phyloP scores from a whole-genome alignment of 2,888 invertebrate species.

The Strigamia crassipes region DNA sequence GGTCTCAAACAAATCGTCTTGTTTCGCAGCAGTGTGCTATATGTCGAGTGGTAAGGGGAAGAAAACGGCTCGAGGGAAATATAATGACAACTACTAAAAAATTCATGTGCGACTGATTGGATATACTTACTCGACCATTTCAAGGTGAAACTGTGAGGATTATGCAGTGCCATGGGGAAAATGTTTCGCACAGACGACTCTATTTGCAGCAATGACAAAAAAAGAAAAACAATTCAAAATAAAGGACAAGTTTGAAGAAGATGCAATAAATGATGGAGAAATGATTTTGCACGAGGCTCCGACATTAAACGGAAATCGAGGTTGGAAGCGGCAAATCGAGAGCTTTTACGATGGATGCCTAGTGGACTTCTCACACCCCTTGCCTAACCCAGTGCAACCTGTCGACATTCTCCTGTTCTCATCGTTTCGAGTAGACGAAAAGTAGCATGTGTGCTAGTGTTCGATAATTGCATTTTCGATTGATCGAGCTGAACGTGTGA shows the following conservation, averaged over 20 bases:
- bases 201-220: conserved; percentile 4
- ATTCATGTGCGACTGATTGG: conserved; percentile 46
- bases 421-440: conserved; percentile 5
- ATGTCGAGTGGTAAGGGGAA: background rate
- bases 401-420: conserved; percentile 7
- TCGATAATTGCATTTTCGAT: conserved; percentile 18
- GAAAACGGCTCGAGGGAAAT: conserved; percentile 31
- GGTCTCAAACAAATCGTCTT: conserved; percentile 9
- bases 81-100: conserved; percentile 33
- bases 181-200: background rate
- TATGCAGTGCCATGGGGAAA: conserved; percentile 17
- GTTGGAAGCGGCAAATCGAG: conserved; percentile 1
- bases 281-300: background rate
- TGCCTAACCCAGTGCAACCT: background rate
- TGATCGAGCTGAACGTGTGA: conserved; percentile 8
- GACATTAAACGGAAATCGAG: background rate
- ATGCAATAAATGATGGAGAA: background rate
- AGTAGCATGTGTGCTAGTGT: background rate
- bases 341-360: conserved; percentile 24
- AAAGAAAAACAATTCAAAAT: background rate
- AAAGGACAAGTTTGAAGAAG: background rate
- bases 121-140: conserved; percentile 44
- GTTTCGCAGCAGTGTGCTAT: conserved; percentile 6
- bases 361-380: conserved; percentile 27
- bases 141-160: conserved; percentile 23